Evolutionary conservation across 2,797 vertebrate genomes (phyloP).

Genomic region (Novumbra hubbsi): DNA sequence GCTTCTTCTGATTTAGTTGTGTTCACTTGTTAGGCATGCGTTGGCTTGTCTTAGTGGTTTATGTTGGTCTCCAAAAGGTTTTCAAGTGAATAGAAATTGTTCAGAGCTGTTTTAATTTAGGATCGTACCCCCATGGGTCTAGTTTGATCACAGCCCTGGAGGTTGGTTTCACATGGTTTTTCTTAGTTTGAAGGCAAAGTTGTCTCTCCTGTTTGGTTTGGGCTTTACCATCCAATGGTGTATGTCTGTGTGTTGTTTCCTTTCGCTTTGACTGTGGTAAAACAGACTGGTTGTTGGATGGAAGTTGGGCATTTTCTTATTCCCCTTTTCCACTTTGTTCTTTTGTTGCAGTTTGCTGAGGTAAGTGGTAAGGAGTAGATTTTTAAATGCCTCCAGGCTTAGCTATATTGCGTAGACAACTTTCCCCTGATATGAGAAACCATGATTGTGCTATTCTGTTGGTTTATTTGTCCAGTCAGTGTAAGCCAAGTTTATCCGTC

Average conservation of each 20-base stretch:
- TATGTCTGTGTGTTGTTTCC: slow-evolving; percentile 3
- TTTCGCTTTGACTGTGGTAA: neutral
- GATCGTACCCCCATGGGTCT: too few species aligned
- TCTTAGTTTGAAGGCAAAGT: neutral
- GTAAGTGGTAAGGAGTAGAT: neutral
- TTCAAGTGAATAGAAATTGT: neutral
- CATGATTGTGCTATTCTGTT: neutral
- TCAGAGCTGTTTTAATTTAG: neutral
- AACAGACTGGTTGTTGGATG: neutral
- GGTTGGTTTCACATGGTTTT: neutral
- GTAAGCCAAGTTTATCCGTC: neutral
- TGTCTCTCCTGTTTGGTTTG: neutral
- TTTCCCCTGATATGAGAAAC: neutral
- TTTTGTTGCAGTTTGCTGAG: neutral
- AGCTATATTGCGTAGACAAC: neutral
- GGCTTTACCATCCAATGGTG: neutral
- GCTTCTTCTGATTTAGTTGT: neutral
- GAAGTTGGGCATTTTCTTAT: neutral
- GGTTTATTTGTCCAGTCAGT: neutral
- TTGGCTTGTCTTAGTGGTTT: neutral
- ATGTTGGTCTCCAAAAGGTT: neutral
- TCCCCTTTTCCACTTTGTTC: neutral
- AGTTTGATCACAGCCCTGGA: neutral
- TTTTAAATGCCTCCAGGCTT: neutral
- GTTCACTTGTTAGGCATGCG: neutral